Base-by-base conservation (phyloP, 2,113 vertebrate species). In the Tachuris rubrigastra region DNA sequence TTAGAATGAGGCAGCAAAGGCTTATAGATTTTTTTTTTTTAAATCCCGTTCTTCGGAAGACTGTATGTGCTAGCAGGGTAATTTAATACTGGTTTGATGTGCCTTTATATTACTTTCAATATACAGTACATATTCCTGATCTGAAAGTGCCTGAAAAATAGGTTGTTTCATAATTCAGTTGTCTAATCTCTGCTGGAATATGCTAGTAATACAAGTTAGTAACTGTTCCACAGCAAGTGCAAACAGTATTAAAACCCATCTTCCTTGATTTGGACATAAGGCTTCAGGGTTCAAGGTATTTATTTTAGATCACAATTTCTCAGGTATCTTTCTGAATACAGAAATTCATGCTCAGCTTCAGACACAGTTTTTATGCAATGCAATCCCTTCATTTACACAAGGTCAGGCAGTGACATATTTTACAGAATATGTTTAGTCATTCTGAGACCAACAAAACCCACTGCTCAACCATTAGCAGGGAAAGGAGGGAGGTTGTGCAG, bases 71-170 rank as follows among this genome's bases (percentile, higher is more conserved):
- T 87, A 84, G 83, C 33, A 87, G 65, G 24, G 75, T 89, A 96
- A 95, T 94, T 95, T 85, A 89, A 94, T 75, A 91, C 52, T 78
- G 81, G 72, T 60, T 87, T 94, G 80, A 94, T 79, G 56, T 87
- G 62, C 74, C 66, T 76, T 87, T 85, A 60, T 82, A 96, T 89
- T 95, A 82, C 74, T 79, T 95, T 69, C 93, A 94, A 84, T 76
- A 85, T 58, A 89, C 18, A 89, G 91, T 73, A 82, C 41, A 76
- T 47, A 95, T 68, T 55, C 63, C 79, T 65, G 62, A 90, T 85
- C 86, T 78, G 60, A 60, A 90, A 86, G 59, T 81, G 68, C 76
- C 87, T 23, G 5, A 95, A 87, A 94, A 87, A 89, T 27, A 49
- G 58, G 41, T 37, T 76, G 62, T 30, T 85, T 82, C 81, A 46